phyloP scores from a whole-genome alignment of 2,888 invertebrate genomes.

The Creontiades dilutus region DNA sequence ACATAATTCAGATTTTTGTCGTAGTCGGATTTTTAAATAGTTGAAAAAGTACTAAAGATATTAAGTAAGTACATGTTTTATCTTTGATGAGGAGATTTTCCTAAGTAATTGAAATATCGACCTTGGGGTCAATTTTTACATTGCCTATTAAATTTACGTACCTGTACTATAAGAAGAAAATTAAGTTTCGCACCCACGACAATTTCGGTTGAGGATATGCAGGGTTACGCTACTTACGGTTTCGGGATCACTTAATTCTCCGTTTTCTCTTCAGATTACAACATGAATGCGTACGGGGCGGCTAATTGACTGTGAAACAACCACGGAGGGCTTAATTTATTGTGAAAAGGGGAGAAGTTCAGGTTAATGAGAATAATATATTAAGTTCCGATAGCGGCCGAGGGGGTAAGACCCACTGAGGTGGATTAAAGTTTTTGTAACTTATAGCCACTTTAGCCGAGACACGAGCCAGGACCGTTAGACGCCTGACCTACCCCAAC shows the following conservation, averaged over 20 bases:
- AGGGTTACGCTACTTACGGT: neutral
- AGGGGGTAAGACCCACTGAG: conserved; percentile 15
- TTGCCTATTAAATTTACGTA: too few relatives aligned
- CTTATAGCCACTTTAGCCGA: conserved; percentile 27
- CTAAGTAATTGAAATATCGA: too few relatives aligned
- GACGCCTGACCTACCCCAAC: conserved; percentile 10
- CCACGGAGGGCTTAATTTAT: conserved; percentile 11
- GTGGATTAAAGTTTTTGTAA: conserved; percentile 39
- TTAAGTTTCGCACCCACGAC: too few relatives aligned
- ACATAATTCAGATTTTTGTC: too few relatives aligned
- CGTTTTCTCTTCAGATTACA: conserved; percentile 14
- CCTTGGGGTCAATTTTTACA: too few relatives aligned
- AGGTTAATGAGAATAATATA: conserved; percentile 26
- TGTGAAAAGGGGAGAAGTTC: neutral
- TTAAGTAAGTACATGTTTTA: too few relatives aligned
- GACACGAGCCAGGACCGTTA: conserved; percentile 13
- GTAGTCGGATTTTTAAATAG: too few relatives aligned
- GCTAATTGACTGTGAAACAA: conserved; percentile 35
- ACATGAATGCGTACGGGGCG: neutral
- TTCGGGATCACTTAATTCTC: neutral
- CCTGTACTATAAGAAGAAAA: too few relatives aligned
- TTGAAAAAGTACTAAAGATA: too few relatives aligned
- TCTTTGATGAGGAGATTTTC: too few relatives aligned
- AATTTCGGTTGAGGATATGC: too few relatives aligned
- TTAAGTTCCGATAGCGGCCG: conserved; percentile 18